These are phyloP conservation scores for Sphenopsis melanotis DNA, from an alignment of 2,797 vertebrate species.

Conservation along the genomic window DNA sequence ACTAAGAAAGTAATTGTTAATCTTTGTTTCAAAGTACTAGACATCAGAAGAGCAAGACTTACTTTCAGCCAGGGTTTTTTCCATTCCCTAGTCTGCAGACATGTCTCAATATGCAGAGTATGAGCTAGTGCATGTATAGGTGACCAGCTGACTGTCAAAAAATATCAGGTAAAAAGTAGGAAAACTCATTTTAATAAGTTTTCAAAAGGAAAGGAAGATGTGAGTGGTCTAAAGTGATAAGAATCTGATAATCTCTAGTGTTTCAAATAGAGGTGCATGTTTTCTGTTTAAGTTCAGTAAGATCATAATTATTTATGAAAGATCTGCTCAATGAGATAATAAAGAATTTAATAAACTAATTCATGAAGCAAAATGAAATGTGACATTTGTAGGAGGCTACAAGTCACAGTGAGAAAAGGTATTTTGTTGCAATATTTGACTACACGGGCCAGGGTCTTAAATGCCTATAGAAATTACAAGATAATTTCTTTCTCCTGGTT, in stretches of 20 bases:
- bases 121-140: not conserved
- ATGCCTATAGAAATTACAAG: not conserved
- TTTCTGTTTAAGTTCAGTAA: not conserved
- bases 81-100: not conserved
- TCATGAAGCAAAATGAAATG: not conserved
- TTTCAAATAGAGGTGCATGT: not conserved
- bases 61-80: not conserved
- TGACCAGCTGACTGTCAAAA: accelerated
- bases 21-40: not conserved
- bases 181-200: not conserved
- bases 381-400: not conserved
- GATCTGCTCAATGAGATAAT: not conserved
- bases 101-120: not conserved
- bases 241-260: not conserved
- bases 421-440: not conserved
- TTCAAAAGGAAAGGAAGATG: not conserved
- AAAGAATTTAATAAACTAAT: not conserved
- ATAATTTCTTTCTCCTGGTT: not conserved
- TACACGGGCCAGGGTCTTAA: not conserved
- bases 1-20: not conserved
- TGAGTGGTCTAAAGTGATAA: not conserved
- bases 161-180: not conserved
- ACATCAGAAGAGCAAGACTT: not conserved
- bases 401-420: not conserved
- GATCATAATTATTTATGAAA: not conserved